phyloP scores from a whole-genome alignment of 92 coral and sea anemone genomes.

The Muricea muricata region DNA sequence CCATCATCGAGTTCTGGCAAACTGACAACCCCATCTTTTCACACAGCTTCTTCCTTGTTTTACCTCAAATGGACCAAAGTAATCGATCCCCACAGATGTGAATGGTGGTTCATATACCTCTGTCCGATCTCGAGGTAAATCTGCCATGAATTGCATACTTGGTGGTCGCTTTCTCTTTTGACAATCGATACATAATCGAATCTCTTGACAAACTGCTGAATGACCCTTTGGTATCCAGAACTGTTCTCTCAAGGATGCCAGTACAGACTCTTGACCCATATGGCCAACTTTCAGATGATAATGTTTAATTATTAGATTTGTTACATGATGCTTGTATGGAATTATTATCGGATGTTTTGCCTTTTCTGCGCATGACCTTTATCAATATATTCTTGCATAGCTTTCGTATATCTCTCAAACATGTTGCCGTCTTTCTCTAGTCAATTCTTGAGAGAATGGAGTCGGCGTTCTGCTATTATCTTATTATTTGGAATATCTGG shows the following conservation, averaged over 20 bases:
- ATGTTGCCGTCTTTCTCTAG: conserved; percentile 45
- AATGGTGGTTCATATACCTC: no score
- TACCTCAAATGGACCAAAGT: no score
- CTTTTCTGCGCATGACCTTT: conserved; percentile 62
- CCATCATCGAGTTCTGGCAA: conserved; percentile 59
- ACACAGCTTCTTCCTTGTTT: no score
- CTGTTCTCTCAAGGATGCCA: conserved; percentile 16
- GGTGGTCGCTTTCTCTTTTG: conserved; percentile 4
- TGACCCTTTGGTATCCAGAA: conserved; percentile 22
- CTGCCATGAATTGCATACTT: conserved; percentile 21
- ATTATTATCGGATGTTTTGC: conserved; percentile 60
- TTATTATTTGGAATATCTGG: conserved; percentile 40
- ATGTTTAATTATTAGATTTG: conserved; percentile 49
- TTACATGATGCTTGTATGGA: conserved; percentile 51
- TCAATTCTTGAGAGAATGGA: conserved; percentile 54
- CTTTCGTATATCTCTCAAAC: conserved; percentile 22
- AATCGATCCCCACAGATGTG: no score
- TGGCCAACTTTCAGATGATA: conserved; percentile 60
- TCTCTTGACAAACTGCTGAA: conserved; percentile 26
- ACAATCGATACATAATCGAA: conserved; percentile 22
- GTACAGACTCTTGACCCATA: conserved; percentile 59
- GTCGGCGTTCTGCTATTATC: conserved; percentile 47
- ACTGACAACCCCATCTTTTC: background rate
- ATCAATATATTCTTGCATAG: conserved; percentile 45
- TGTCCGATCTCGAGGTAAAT: no score